Base-by-base conservation (phyloP, 2,888 invertebrate genomes). In the Acleris cristana region DNA sequence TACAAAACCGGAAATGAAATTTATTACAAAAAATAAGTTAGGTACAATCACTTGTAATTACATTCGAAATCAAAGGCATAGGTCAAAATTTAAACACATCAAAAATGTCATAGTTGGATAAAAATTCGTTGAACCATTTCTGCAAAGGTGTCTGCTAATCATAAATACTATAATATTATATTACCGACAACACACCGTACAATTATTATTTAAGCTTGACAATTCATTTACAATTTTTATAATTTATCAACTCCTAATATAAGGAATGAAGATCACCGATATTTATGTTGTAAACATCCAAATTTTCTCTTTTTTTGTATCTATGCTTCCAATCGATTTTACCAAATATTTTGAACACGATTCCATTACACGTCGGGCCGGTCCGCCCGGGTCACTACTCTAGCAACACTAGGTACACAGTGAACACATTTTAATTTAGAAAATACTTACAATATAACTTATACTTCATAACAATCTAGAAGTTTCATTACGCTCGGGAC, bases 401-500 rank as follows among this genome's bases (percentile, higher is more conserved):
- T 90, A 90, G 89, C 89, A 86, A 86, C 84, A 85, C 88, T 90
- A 89, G 81, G 78, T 81, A 79, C 86, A 87, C 85, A 87, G 85
- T 88, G 88, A 89, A 90, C 89, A 89, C 88, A 86, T 87, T 83
- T 82, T 79, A 86, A 87, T 82, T 84, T 83, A 75, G 76, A 76
- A 79, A 78, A 76, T 76, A 79, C 77, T 73, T 82, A 79, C 64
- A 34, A 65, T 65, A 51, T 51, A 26, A 45, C 16, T 16, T 45
- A 23, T 30, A 23, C 34, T 55, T 34, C 26, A 55, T 8, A 30
- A 55, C n/a, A 69, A 62, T 65, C 44, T 61, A 16, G 48, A 63
- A 49, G 53, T 62, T 59, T 21, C 61, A 48, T 49, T 49, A 49
- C n/a, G 44, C 53, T 52, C 45, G 57, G 53, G 51, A 57, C 40